Percentiles rank a stretch among this genome's conserved stretches.
phyloP scores from a whole-genome alignment of 2,113 vertebrate genomes.

The Silurus glanis region DNA sequence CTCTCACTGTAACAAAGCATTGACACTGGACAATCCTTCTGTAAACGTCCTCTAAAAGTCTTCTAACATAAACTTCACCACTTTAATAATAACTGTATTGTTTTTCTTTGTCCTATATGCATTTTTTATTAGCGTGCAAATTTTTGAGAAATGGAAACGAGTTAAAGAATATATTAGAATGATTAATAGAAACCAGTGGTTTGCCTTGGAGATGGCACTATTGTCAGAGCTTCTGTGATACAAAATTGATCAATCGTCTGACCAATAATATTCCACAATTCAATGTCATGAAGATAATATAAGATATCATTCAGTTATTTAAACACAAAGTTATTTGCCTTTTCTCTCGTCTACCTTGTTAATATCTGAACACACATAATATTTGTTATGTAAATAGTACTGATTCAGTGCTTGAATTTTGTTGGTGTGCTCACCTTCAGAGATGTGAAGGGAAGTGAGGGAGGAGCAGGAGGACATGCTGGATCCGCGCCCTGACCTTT shows the following conservation, averaged over 20 bases:
- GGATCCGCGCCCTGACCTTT: conserved; percentile 65
- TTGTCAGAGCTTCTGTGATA: background rate
- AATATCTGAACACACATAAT: background rate
- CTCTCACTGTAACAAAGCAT: background rate
- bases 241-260: background rate
- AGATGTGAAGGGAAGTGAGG: conserved; percentile 86
- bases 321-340: background rate
- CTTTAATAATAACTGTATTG: background rate
- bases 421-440: conserved; percentile 77
- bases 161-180: background rate
- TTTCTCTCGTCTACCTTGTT: background rate
- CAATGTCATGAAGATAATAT: background rate
- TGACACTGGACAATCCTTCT: background rate
- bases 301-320: background rate
- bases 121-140: background rate
- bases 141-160: background rate
- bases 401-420: background rate
- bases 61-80: background rate
- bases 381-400: background rate
- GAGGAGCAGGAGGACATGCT: conserved; percentile 82
- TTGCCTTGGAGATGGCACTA: background rate
- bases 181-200: background rate
- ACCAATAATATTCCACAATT: background rate
- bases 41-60: background rate
- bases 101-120: background rate